Evolutionary conservation across 1,140 invertebrate species (phyloP).

Genomic region (Sitobion miscanthi): DNA sequence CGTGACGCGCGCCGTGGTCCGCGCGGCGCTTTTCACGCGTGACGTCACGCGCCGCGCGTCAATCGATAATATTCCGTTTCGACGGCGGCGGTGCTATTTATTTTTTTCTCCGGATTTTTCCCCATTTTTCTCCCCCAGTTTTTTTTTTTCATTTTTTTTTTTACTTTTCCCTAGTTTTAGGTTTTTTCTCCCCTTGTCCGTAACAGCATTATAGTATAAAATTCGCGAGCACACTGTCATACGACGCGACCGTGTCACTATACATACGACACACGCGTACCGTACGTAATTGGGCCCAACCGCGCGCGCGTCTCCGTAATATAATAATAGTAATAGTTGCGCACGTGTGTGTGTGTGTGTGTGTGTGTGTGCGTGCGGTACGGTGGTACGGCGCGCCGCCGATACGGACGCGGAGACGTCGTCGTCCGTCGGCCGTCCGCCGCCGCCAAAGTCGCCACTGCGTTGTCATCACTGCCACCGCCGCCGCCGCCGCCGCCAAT

Average conservation of each 20-base stretch:
- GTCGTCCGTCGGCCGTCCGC: neutral
- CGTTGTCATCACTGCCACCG: neutral
- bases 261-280: neutral
- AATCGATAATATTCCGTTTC: slow-evolving; percentile 36
- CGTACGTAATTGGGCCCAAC: neutral
- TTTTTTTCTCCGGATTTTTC: neutral
- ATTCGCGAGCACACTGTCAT: neutral
- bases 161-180: neutral
- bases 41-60: slow-evolving; percentile 17
- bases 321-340: neutral
- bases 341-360: neutral
- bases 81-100: neutral
- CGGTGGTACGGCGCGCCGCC: neutral
- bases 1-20: neutral
- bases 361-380: neutral
- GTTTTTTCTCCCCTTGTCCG: neutral
- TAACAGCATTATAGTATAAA: neutral
- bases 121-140: neutral
- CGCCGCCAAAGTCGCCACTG: slow-evolving; percentile 7
- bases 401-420: neutral
- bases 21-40: neutral
- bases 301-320: neutral
- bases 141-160: neutral
- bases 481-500: neutral
- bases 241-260: neutral